Evolutionary conservation across 2,888 invertebrate genomes (phyloP).

Genomic region (Neoaliturus tenellus): DNA sequence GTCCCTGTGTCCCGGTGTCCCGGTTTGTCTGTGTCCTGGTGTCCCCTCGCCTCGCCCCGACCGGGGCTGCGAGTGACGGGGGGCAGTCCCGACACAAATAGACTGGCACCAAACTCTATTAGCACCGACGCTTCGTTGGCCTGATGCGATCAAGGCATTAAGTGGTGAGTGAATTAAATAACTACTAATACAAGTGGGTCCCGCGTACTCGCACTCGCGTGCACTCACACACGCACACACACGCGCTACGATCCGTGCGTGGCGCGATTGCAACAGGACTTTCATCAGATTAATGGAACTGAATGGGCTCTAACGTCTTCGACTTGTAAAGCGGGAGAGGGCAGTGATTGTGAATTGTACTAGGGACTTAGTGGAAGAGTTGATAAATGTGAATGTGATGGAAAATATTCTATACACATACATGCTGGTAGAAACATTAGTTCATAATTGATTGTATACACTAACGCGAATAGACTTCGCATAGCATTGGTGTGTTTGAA

Average conservation of each 20-base stretch:
- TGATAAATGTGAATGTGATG: too few relatives aligned
- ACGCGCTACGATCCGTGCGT: background rate
- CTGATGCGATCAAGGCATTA: slow-evolving; percentile 51
- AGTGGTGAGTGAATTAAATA: slow-evolving; percentile 47
- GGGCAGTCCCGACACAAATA: background rate
- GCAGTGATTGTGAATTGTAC: too few relatives aligned
- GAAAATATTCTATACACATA: too few relatives aligned
- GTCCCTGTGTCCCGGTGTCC: too few relatives aligned
- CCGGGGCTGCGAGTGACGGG: background rate
- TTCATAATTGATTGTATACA: too few relatives aligned
- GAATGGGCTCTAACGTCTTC: background rate
- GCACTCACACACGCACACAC: background rate
- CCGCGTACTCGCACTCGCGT: background rate
- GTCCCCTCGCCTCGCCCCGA: background rate
- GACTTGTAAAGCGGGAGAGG: too few relatives aligned
- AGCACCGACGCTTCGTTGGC: background rate
- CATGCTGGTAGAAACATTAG: too few relatives aligned
- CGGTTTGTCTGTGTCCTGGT: background rate
- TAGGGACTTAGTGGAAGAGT: too few relatives aligned
- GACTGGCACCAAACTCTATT: slow-evolving; percentile 2
- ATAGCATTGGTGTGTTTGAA: too few relatives aligned
- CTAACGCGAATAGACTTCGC: too few relatives aligned
- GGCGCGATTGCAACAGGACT: background rate
- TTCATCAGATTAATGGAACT: background rate
- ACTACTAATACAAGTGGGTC: slow-evolving; percentile 34